phyloP scores from a whole-genome alignment of 2,113 vertebrate species.

The Tragulus kanchil region DNA sequence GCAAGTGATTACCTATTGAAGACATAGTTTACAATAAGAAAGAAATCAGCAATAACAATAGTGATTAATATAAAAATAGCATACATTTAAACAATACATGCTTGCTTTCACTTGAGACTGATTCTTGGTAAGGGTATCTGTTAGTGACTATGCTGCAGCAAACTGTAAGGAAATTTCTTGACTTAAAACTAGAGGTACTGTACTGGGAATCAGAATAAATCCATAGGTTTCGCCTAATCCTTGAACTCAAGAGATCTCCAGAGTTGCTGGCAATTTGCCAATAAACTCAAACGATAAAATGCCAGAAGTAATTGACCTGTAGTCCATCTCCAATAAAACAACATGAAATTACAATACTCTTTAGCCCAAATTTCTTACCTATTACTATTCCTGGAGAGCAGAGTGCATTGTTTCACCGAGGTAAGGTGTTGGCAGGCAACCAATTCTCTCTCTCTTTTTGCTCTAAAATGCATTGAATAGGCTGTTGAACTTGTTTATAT shows the following conservation, averaged over 20 bases:
- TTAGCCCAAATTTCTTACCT: conserved; percentile 26
- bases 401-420: conserved; percentile 42
- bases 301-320: conserved; percentile 31
- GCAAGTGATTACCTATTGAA: neutral
- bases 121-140: neutral
- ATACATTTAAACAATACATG: neutral
- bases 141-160: neutral
- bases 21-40: neutral
- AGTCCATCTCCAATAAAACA: conserved; percentile 23
- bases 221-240: neutral
- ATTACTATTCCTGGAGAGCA: conserved; percentile 59
- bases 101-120: conserved; percentile 29
- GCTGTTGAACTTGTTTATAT: conserved; percentile 77
- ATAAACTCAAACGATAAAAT: conserved; percentile 16
- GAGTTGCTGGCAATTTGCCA: neutral
- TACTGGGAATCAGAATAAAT: conserved; percentile 23
- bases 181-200: neutral
- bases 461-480: conserved; percentile 64
- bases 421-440: conserved; percentile 58
- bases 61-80: neutral
- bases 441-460: conserved; percentile 31
- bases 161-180: neutral
- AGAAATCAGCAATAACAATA: neutral
- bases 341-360: neutral
- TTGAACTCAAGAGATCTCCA: neutral